Evolutionary conservation across 2,888 invertebrate genomes (phyloP).

Genomic region (Molorchus minor): DNA sequence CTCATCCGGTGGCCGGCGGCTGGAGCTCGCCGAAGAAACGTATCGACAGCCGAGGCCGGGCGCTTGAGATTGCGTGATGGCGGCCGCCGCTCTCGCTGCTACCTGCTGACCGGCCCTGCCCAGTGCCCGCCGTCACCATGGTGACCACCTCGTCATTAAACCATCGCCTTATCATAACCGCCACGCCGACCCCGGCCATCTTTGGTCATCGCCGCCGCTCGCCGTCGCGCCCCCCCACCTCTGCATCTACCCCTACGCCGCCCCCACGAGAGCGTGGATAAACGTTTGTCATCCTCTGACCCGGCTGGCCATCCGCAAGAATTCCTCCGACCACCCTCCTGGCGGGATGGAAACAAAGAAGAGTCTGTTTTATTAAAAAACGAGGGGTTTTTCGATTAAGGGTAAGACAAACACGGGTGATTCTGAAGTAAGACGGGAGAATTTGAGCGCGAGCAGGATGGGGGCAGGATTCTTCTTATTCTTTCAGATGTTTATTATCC

Average conservation of each 20-base stretch:
- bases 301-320: slow-evolving; percentile 36
- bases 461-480: too few species aligned
- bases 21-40: slow-evolving; percentile 29
- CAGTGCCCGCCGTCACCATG: slow-evolving; percentile 65
- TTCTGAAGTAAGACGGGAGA: too few species aligned
- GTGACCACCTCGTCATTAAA: slow-evolving; percentile 67
- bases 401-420: too few species aligned
- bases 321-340: slow-evolving; percentile 24
- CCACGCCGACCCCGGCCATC: slow-evolving; percentile 62
- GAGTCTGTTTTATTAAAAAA: slow-evolving; percentile 23
- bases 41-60: slow-evolving; percentile 39
- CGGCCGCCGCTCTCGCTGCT: slow-evolving; percentile 56
- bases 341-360: slow-evolving; percentile 32
- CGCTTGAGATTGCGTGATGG: slow-evolving; percentile 64
- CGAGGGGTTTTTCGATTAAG: too few species aligned
- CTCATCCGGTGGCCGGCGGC: slow-evolving; percentile 13
- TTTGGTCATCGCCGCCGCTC: slow-evolving; percentile 60
- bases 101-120: slow-evolving; percentile 63
- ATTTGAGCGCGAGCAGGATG: too few species aligned
- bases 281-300: slow-evolving; percentile 46
- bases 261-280: too few species aligned
- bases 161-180: slow-evolving; percentile 68
- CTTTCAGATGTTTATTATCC: too few species aligned
- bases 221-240: slow-evolving; percentile 47
- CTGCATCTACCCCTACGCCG: slow-evolving; percentile 26